Evolutionary conservation across 1,140 invertebrate species (phyloP), one percentile per base, ranked within the genome.

Genomic region (Wasmannia auropunctata): DNA sequence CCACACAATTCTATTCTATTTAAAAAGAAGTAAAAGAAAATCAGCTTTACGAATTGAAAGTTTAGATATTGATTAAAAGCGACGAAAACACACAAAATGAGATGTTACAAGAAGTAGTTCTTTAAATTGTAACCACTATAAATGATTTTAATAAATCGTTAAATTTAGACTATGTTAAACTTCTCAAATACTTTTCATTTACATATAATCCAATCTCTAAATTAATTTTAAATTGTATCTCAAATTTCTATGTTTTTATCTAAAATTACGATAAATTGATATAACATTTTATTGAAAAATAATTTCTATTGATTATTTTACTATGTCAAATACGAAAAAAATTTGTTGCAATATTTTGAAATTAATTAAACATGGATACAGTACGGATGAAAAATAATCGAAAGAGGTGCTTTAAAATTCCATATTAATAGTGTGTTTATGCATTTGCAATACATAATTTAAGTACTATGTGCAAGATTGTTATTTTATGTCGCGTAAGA

Each of bases 1-100:
- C 97, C 14, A 98, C 97, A 10, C 98, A 98, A 92, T 98, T 98
- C 93, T 98, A 98, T 94, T 97, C 97, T 56, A 96, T 98, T 90
- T 98, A 96, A 95, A 89, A 10, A 14, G 4, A 14, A 69, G 0
- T 0, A 49, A 62, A 7, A 46, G 6, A 40, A 81, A 56, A 28
- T 16, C 19, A 51, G n/a, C 25, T 51, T 67, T 67, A 65, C 3
- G 14, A 79, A 37, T 51, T 25, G 22, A 28, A 75, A 0, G 0
- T 34, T 16, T 6, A n/a, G 8, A 70, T n/a, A 51, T 51, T 14
- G 10, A 14, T 34, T 5, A 40, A 46, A 25, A 25, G 7, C 0
- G n/a, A 4, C 11, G 19, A 22, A 75, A 37, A 54, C 1, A 75
- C 22, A 54, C 4, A n/a, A 74, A 74, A 74, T 51, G 11, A 7